Evolutionary conservation across 2,888 invertebrate species (phyloP).

Genomic region (Polydrusus tereticollis): DNA sequence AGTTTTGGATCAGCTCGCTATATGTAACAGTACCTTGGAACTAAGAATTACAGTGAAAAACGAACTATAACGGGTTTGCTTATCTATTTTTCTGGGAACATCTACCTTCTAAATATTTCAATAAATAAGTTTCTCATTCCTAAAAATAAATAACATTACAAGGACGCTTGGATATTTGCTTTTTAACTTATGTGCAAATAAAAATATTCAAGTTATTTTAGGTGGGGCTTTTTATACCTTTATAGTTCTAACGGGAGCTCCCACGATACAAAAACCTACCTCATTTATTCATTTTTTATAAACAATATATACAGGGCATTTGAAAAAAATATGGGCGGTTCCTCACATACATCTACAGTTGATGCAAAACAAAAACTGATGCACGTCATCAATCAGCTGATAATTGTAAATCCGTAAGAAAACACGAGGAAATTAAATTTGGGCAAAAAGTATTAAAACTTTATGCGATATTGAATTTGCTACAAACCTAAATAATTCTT

Average conservation of each 20-base stretch:
- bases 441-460: too few relatives aligned
- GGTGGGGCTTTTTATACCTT: not conserved
- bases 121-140: slow-evolving; percentile 15
- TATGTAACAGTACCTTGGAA: not conserved
- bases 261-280: too few relatives aligned
- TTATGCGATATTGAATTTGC: too few relatives aligned
- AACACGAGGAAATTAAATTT: too few relatives aligned
- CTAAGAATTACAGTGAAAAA: slow-evolving; percentile 8
- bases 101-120: slow-evolving; percentile 18
- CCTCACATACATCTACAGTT: too few relatives aligned
- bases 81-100: slow-evolving; percentile 16
- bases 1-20: not conserved
- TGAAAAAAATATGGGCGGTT: too few relatives aligned
- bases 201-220: not conserved
- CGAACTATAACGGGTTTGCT: slow-evolving; percentile 8
- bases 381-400: too few relatives aligned
- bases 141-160: slow-evolving; percentile 15
- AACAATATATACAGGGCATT: too few relatives aligned
- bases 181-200: not conserved
- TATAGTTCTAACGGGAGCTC: not conserved
- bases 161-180: not conserved
- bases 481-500: too few relatives aligned
- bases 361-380: too few relatives aligned
- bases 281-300: too few relatives aligned
- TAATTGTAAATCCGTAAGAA: too few relatives aligned